phyloP scores from a whole-genome alignment of 2,797 vertebrate species.

The Thripadectes ignobilis region DNA sequence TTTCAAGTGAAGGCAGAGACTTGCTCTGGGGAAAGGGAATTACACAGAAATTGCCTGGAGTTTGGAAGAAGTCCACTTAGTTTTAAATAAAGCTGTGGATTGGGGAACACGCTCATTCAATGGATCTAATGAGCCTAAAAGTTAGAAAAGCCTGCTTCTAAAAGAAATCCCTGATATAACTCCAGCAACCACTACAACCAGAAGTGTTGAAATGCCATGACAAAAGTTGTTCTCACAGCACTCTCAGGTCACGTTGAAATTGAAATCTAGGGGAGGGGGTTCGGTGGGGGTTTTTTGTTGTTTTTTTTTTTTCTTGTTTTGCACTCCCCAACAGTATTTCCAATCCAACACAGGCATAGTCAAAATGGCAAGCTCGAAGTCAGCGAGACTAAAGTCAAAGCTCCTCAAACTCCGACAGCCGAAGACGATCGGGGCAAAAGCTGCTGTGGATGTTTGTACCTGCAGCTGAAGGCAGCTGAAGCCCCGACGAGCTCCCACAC shows the following conservation, averaged over 20 bases:
- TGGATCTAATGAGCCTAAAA: slow-evolving; percentile 15
- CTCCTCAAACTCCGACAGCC: background rate
- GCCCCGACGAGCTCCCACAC: background rate
- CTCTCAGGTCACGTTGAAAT: background rate
- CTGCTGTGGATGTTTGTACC: background rate
- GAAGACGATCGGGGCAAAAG: background rate
- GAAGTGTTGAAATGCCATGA: background rate
- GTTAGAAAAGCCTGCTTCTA: background rate
- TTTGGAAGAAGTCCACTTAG: slow-evolving; percentile 26
- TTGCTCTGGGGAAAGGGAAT: background rate
- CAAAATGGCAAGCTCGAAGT: background rate
- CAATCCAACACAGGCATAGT: background rate
- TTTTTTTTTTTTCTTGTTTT: background rate
- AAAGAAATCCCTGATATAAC: background rate
- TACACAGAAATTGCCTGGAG: background rate
- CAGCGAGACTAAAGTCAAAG: background rate
- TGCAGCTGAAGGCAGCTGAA: background rate
- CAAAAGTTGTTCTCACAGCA: background rate
- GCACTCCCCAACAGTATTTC: background rate
- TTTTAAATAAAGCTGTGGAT: slow-evolving; percentile 34
- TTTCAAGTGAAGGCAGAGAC: background rate
- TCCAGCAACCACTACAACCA: background rate
- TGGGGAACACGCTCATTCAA: slow-evolving; percentile 1
- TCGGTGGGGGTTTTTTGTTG: background rate
- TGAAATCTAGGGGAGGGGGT: background rate